Percentiles rank a stretch among this genome's conserved stretches.
These are phyloP conservation scores for Ia io DNA, from an alignment of 2,113 vertebrate species.

Conservation along the genomic window DNA sequence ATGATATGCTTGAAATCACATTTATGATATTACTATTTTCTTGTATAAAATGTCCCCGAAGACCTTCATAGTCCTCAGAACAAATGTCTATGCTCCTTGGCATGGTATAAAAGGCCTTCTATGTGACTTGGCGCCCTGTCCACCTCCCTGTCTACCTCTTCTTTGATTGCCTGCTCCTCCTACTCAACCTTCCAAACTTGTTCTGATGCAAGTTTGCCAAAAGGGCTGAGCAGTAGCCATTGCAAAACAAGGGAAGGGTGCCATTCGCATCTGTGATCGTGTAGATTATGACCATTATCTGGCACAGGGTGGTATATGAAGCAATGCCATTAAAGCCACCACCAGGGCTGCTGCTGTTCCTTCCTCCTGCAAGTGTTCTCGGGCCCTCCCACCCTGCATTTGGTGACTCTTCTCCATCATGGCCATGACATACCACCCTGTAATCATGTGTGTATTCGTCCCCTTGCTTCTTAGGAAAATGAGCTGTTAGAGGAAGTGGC, in stretches of 20 bases:
- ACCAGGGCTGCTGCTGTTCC: neutral
- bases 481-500: neutral
- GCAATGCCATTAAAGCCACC: neutral
- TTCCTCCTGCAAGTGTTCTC: neutral
- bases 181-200: neutral
- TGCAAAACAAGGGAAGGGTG: neutral
- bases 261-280: rapidly evolving
- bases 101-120: neutral
- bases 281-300: neutral
- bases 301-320: neutral
- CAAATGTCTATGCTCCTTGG: neutral
- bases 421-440: neutral
- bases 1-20: neutral
- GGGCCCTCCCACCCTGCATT: rapidly evolving
- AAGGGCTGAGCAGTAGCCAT: neutral
- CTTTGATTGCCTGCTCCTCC: neutral
- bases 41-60: neutral
- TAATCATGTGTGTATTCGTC: neutral
- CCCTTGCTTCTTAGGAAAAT: neutral
- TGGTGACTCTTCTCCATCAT: neutral
- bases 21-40: neutral
- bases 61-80: neutral
- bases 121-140: neutral
- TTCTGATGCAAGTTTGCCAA: neutral
- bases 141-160: neutral